A percentile compares a stretch with the other conserved stretches of the same genome.
phyloP scores from a whole-genome alignment of 2,797 vertebrate species.

The Anableps anableps region DNA sequence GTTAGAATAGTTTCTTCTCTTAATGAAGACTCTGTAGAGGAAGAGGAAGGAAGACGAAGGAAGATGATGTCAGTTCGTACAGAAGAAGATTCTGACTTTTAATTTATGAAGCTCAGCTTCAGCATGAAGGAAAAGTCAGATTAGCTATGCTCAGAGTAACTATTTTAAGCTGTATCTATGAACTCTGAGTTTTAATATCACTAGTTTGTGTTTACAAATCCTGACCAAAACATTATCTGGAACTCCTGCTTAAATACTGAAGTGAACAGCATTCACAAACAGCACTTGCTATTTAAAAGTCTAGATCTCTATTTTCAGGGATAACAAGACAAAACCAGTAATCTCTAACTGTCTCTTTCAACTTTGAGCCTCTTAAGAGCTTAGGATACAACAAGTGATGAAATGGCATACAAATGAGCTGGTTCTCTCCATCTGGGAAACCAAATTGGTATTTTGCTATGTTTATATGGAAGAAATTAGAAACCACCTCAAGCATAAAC shows the following conservation, averaged over 20 bases:
- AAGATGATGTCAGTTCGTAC: not conserved
- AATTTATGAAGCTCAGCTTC: not conserved
- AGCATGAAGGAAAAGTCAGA: not conserved
- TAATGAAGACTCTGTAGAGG: not conserved
- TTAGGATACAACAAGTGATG: not conserved
- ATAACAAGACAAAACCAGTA: not conserved
- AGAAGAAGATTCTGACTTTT: not conserved
- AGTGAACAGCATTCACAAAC: not conserved
- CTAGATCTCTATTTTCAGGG: not conserved
- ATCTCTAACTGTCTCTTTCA: not conserved
- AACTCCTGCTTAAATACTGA: not conserved
- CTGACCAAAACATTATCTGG: not conserved
- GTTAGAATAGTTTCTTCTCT: not conserved
- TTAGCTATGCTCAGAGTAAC: not conserved
- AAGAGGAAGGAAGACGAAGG: not conserved
- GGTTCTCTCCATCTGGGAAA: not conserved
- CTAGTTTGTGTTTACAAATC: not conserved
- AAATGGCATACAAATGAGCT: not conserved
- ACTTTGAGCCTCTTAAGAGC: not conserved
- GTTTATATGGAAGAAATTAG: not conserved
- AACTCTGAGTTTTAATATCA: not conserved
- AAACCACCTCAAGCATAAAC: not conserved
- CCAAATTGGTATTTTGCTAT: not conserved
- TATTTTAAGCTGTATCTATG: not conserved
- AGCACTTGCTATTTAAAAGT: not conserved